A percentile compares a stretch with the other conserved stretches of the same genome.
Conservation (phyloP, 2,888 invertebrate species). For the Hypena proboscidalis region DNA sequence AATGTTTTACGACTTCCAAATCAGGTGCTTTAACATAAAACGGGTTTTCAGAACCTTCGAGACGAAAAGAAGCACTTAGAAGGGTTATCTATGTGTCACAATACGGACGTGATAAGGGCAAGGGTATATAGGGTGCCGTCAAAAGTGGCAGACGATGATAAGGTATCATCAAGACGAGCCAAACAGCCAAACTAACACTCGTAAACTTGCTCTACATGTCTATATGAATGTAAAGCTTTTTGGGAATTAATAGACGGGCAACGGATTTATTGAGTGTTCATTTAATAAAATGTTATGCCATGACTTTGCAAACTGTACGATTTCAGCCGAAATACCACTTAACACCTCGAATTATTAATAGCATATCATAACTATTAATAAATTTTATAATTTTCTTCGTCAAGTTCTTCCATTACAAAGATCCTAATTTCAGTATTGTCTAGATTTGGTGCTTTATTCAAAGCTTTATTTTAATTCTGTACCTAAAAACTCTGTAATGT, state of each 20-base stretch:
- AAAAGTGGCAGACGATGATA: conserved; percentile 63
- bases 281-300: too few species aligned
- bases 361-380: too few species aligned
- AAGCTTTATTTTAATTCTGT: too few species aligned
- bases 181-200: conserved; percentile 71
- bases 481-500: too few species aligned
- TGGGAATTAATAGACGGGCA: conserved; percentile 45
- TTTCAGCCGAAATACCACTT: too few species aligned
- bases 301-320: too few species aligned
- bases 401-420: too few species aligned
- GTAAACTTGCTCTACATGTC: conserved; percentile 69
- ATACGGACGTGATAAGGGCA: conserved; percentile 52
- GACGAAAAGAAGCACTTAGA: conserved; percentile 43
- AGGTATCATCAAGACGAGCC: conserved; percentile 68
- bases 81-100: conserved; percentile 48
- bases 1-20: conserved; percentile 24
- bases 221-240: conserved; percentile 54
- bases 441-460: too few species aligned
- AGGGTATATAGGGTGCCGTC: conserved; percentile 46
- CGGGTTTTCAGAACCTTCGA: conserved; percentile 23
- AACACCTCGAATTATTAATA: too few species aligned
- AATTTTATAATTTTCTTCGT: too few species aligned
- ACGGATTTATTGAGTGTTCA: conserved; percentile 18
- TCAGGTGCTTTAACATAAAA: conserved; percentile 34
- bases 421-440: too few species aligned